Base-by-base conservation (phyloP, 1,140 invertebrate genomes). In the Drosophila persimilis region DNA sequence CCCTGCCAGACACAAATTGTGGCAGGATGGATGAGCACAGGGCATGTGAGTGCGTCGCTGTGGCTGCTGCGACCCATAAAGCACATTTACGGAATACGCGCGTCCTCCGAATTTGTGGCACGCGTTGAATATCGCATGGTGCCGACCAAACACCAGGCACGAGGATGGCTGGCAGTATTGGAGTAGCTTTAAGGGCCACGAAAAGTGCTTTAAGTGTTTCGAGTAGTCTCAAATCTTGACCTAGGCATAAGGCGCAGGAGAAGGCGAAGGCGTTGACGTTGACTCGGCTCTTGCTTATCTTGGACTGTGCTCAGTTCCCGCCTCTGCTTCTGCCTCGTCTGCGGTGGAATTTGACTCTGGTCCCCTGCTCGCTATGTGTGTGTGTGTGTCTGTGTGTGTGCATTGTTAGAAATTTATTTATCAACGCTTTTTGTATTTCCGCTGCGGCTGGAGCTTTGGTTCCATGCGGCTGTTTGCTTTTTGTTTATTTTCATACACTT, bases 401-500 rank as follows among this genome's bases (percentile, higher is more conserved):
- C 55, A 59, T 78, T 64, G 70, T 73, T 83, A 65, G 64, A 72
- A 81, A 79, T 84, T 88, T 88, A 83, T 88, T 86, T 86, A 81
- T 86, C 78, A 88, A 79, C 71, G 80, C 75, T 90, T 89, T 85
- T 90, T 89, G 77, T 65, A 67, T 73, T 75, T 89, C 80, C 78
- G 77, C 60, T 73, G 73, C 46, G 61, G 45, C 47, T 50, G 66
- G 70, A 65, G 70, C 62, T 69, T 62, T 62, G 53, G 47, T 46
- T 58, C 74, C 35, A 39, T 39, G 35, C 35, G 35, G 35, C 35
- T 39, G 35, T 13, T 81, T 89, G 63, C 63, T 75, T 88, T 83
- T 88, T 83, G 84, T 88, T 88, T 83, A 84, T 79, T 83, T 88
- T 79, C 61, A 88, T 88, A 81, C 73, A 83, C 83, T 88, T 88